Evolutionary conservation across 2,113 vertebrate genomes (phyloP), one percentile per base, ranked within the genome.

Genomic region (Syrrhaptes paradoxus): DNA sequence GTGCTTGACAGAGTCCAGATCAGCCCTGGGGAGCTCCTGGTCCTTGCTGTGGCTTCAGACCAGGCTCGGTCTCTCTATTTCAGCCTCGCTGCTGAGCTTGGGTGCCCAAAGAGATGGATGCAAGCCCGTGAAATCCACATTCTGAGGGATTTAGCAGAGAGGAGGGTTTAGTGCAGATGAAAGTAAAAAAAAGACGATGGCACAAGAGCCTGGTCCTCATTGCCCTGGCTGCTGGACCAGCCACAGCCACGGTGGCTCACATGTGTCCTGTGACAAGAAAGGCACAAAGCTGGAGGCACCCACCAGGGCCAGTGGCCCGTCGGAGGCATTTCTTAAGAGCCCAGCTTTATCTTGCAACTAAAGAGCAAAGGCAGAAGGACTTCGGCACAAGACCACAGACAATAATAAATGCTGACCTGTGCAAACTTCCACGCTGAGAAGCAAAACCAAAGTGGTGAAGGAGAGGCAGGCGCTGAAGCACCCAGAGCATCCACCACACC

Each of bases 151-250:
- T 62, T 83, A 41, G 46, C 65, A 77, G 31, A 43, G 81, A 86
- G 32, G n/a, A 86, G 5, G 5, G 20, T 65, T 61, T 78, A 75
- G 24, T 65, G 59, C 29, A 85, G 73, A 43, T 25, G 13, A 63
- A 92, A 75, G 17, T 29, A 2, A 78, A 71, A 66, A 66, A 45
- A 13, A 13, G 25, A 4, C 1, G 1, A 63, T 3, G 9, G 63
- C 3, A 3, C 17, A 54, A 63, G 55, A 87, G 57, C 46, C 38
- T 1, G 0, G 25, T 41, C 32, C 32, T 80, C 1, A 2, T 59
- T 76, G 38, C 74, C 61, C 52, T 73, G 85, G 90, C 87, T 93
- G 85, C 52, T 84, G 92, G 82, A 61, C 93, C 95, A 97, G 92
- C 93, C 94, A 17, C 84, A 96, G 86, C 92, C 58, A 62, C 7